phyloP scores from a whole-genome alignment of 1,140 invertebrate species.

The Drosophila malerkotliana region DNA sequence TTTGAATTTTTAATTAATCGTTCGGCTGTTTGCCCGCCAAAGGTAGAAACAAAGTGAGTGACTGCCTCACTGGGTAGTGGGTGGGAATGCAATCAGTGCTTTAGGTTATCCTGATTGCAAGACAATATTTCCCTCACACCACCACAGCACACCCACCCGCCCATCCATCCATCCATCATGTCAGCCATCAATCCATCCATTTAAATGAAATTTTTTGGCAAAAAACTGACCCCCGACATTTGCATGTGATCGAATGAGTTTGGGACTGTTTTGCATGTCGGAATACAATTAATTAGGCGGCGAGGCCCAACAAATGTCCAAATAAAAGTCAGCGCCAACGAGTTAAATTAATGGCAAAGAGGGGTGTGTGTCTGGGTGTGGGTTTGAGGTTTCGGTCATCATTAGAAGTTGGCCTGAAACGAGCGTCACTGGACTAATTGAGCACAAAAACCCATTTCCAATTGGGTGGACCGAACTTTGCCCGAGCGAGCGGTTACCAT shows the following conservation, averaged over 20 bases:
- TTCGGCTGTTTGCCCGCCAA: slow-evolving; percentile 20
- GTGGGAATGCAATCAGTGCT: slow-evolving; percentile 44
- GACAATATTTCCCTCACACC: neutral
- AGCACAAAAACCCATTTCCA: slow-evolving; percentile 55
- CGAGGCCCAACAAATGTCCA: slow-evolving; percentile 62
- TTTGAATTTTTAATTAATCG: slow-evolving; percentile 78
- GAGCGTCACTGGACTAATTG: slow-evolving; percentile 60
- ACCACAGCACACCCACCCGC: neutral
- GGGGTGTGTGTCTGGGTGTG: neutral
- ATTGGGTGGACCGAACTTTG: slow-evolving; percentile 47
- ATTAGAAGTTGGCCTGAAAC: slow-evolving; percentile 48
- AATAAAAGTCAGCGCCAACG: slow-evolving; percentile 67
- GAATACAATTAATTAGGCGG: slow-evolving; percentile 70
- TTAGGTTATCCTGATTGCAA: slow-evolving; percentile 19
- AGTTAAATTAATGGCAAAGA: slow-evolving; percentile 52
- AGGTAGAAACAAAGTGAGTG: slow-evolving; percentile 4
- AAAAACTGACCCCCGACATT: slow-evolving; percentile 31
- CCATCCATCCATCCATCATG: neutral
- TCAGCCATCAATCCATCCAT: neutral
- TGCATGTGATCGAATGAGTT: slow-evolving; percentile 47
- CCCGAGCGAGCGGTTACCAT: slow-evolving; percentile 32
- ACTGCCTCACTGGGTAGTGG: neutral
- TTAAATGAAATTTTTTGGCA: slow-evolving; percentile 16
- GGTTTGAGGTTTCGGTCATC: slow-evolving; percentile 53
- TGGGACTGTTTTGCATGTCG: slow-evolving; percentile 69